Percentiles rank a stretch among this genome's conserved stretches.
These are phyloP conservation scores for Oncopodura yosiiana DNA, from an alignment of 1,140 invertebrate genomes.

Conservation along the genomic window DNA sequence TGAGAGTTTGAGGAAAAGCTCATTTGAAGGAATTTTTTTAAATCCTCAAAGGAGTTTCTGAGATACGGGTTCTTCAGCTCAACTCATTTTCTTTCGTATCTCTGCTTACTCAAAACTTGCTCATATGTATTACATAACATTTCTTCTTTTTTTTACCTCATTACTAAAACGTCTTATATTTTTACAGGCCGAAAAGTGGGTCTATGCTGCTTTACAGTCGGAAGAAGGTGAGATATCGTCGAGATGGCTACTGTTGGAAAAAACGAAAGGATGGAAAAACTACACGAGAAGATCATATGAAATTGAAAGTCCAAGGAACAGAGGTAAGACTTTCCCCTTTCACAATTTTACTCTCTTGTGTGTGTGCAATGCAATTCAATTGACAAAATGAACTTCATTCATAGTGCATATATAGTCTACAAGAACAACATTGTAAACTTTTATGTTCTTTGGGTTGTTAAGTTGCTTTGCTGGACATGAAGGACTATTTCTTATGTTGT, in stretches of 20 bases:
- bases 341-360: background rate
- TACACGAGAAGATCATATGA: constrained; percentile 97
- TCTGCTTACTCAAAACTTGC: background rate
- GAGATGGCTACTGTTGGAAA: constrained; percentile 98
- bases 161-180: constrained; percentile 20
- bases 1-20: too few relatives aligned
- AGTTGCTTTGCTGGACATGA: constrained; percentile 8
- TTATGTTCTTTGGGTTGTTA: background rate
- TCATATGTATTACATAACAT: background rate
- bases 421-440: background rate
- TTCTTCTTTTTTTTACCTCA: constrained; percentile 15
- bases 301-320: constrained; percentile 91
- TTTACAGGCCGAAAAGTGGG: constrained; percentile 80
- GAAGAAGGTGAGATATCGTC: constrained; percentile 89
- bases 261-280: constrained; percentile 96
- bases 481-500: too few relatives aligned
- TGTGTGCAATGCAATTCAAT: background rate
- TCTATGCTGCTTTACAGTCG: constrained; percentile 93
- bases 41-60: too few relatives aligned
- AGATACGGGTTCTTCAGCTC: too few relatives aligned
- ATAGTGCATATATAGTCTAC: background rate
- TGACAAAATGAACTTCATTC: too few relatives aligned
- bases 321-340: constrained; percentile 54
- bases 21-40: too few relatives aligned
- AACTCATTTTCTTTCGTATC: background rate